Evolutionary conservation across 1,140 invertebrate genomes (phyloP), one percentile per base, ranked within the genome.

Genomic region (Lasioglossum albipes): DNA sequence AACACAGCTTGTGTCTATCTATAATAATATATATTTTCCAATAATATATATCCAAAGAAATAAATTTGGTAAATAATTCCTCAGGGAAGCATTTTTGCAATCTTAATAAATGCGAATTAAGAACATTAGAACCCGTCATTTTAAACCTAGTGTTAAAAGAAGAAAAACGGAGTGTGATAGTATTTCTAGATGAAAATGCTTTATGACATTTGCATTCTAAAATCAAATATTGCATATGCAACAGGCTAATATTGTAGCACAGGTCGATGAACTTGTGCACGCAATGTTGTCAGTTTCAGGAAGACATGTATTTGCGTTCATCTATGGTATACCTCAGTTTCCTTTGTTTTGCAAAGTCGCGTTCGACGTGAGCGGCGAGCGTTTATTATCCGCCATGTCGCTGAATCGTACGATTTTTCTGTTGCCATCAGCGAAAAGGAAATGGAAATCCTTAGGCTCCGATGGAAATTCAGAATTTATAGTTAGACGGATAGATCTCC

Each of bases 221-320:
- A 36, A 36, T 36, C 31, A 4, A 36, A 36, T 36, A 36, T 36
- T 36, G 1, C 31, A 36, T 36, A 36, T 36, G 31, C 31, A 36
- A 36, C 31, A 36, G 4, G 1, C 4, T 1, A 36, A 36, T 36
- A 36, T 36, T 36, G 1, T 36, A 36, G 31, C 10, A 69, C 45
- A 20, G 42, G 13, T n/a, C 52, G 49, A 42, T 49, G 5, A 62
- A 62, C 66, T 77, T 49, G 18, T 7, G n/a, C 27, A n/a, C 52
- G 22, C 20, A 20, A 5, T 7, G 59, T 78, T 59, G 64, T 78
- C 76, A 52, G 71, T 78, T 78, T 64, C 68, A 10, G 9, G 20
- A 7, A 12, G 31, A 9, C 18, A 13, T 20, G 13, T 49, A 42
- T 7, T n/a, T 68, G n/a, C n/a, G n/a, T n/a, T n/a, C n/a, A n/a